Percentiles rank a stretch among this genome's conserved stretches.
Conservation (phyloP, 2,113 vertebrate species). For the Carassius carassius region DNA sequence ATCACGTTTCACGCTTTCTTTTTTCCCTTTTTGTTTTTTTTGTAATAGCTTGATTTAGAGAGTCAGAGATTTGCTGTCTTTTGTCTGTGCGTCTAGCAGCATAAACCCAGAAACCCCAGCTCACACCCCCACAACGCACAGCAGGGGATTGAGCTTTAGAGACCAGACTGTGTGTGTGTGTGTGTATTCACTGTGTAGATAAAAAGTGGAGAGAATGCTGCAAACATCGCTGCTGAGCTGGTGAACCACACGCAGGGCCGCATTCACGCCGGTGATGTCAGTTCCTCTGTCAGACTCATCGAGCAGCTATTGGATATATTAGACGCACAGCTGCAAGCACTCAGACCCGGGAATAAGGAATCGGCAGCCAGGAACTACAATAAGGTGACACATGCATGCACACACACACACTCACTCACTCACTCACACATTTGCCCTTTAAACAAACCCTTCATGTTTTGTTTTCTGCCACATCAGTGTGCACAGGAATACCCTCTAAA, state of each 20-base stretch:
- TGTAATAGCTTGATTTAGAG: constrained; percentile 38
- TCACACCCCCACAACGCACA: background rate
- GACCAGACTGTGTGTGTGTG: constrained; percentile 44
- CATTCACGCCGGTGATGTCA: constrained; percentile 92
- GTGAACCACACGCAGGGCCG: constrained; percentile 88
- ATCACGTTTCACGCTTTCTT: constrained; percentile 23
- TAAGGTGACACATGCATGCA: constrained; percentile 75
- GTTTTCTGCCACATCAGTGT: constrained; percentile 24
- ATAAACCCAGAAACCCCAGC: constrained; percentile 32
- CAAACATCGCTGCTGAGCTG: constrained; percentile 90
- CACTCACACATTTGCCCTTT: constrained; percentile 18
- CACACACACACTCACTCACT: too few species aligned
- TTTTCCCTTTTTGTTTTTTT: background rate
- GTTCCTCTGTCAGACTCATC: constrained; percentile 89
- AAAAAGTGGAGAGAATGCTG: constrained; percentile 94
- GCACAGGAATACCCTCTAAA: constrained; percentile 16
- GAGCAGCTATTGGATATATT: constrained; percentile 94
- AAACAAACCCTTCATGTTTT: constrained; percentile 35
- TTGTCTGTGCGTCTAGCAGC: constrained; percentile 15
- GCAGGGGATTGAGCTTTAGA: constrained; percentile 37
- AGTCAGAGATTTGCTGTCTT: constrained; percentile 32
- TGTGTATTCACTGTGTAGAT: constrained; percentile 74
- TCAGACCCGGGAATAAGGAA: constrained; percentile 88
- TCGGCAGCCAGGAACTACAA: constrained; percentile 90
- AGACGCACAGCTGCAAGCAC: constrained; percentile 90